Base-by-base conservation (phyloP, 2,888 invertebrate species). In the Mythimna impura region DNA sequence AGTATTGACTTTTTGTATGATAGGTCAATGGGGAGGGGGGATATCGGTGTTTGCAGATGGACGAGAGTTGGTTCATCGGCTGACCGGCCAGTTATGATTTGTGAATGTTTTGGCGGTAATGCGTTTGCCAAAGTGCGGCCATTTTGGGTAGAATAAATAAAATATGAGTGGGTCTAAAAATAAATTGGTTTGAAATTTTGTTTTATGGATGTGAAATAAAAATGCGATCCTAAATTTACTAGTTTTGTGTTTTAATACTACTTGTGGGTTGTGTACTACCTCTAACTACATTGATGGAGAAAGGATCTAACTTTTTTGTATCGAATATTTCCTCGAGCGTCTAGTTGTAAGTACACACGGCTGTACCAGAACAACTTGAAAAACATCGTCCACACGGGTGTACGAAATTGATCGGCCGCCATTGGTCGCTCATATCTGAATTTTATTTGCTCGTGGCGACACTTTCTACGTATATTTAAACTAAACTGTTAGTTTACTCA, bases 1-100 rank as follows among this genome's bases (percentile, higher is more conserved):
- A 76, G 73, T 83, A 78, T 80, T 80, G 78, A 74, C 72, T 83
- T 85, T 81, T 81, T 81, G 40, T 73, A 36, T 83, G 58, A 47
- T 64, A 60, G 68, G 58, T 58, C 22, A 50, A 10, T n/a, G 43
- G 52, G 47, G 14, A n/a, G 58, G 58, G 58, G 43, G 64, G 34
- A 57, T 60, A 54, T 64, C 66, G n/a, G 12, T 66, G 57, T 57
- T 66, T 55, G 62, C 47, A 64, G 54, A 71, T 71, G 30, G 12
- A 54, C 60, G 14, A 9, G 20, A 47, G 34, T 14, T 50, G 36
- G 22, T 54, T 43, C 73, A 52, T 40, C 36, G 30, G 12, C n/a
- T 52, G 52, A 17, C 17, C 47, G 47, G 47, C 36, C 34, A 60
- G 75, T 74, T 80, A 62, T 75, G 55, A 66, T 75, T 57, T 66